These are phyloP conservation scores for Hemiprocne comata DNA, from an alignment of 2,113 vertebrate species.

Conservation along the genomic window DNA sequence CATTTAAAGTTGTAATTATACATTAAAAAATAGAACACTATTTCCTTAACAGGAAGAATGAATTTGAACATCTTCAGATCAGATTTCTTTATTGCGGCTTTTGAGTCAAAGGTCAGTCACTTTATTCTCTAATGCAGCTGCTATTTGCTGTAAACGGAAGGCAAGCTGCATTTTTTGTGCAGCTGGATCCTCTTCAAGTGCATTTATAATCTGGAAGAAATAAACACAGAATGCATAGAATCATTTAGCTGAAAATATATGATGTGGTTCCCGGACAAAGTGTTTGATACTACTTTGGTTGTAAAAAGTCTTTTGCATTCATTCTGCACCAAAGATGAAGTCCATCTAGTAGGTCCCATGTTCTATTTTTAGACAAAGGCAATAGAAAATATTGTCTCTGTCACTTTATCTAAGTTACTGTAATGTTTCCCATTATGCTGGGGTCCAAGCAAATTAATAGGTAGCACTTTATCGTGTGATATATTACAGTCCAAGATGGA, in stretches of 20 bases:
- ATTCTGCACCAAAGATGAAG: neutral
- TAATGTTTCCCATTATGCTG: neutral
- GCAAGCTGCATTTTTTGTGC: slow-evolving; percentile 98
- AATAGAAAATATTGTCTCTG: neutral
- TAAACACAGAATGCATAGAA: slow-evolving; percentile 38
- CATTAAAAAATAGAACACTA: slow-evolving; percentile 81
- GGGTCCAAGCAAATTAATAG: slow-evolving; percentile 3
- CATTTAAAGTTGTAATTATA: slow-evolving; percentile 77
- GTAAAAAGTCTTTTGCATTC: neutral
- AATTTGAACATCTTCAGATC: slow-evolving; percentile 71
- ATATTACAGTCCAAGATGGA: neutral
- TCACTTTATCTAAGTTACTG: neutral
- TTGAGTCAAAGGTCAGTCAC: slow-evolving; percentile 94
- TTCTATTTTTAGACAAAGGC: neutral
- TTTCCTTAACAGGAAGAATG: slow-evolving; percentile 77
- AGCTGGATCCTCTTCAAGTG: slow-evolving; percentile 93
- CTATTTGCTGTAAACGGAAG: slow-evolving; percentile 95
- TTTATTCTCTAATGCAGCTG: slow-evolving; percentile 96
- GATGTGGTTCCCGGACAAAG: neutral
- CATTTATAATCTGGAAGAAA: slow-evolving; percentile 88
- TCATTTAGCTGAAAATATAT: neutral
- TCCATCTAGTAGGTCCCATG: neutral
- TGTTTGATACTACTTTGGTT: neutral
- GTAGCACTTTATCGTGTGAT: neutral
- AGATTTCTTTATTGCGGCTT: slow-evolving; percentile 72